Conservation (phyloP, 2,888 invertebrate species). For the Orchestes rusci region DNA sequence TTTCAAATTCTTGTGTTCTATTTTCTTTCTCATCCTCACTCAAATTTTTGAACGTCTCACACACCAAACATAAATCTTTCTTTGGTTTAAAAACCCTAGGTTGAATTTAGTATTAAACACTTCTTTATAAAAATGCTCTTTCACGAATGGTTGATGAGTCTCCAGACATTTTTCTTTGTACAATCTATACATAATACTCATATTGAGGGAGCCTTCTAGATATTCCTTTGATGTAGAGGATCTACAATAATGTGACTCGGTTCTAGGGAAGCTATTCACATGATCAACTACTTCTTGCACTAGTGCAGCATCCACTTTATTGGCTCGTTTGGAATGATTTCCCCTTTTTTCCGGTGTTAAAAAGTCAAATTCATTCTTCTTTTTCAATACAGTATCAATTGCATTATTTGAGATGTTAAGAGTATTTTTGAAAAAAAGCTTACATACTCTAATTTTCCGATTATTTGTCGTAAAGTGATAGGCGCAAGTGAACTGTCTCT, state of each 20-base stretch:
- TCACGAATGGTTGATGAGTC: not conserved
- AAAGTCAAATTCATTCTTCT: slow-evolving; percentile 1
- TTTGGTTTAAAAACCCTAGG: slow-evolving; percentile 4
- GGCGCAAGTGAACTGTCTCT: slow-evolving; percentile 4
- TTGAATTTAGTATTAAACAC: slow-evolving; percentile 6
- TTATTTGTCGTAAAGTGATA: slow-evolving; percentile 1
- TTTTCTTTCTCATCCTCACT: not conserved
- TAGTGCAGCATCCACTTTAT: not conserved
- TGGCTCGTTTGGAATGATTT: slow-evolving; percentile 1
- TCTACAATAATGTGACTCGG: slow-evolving; percentile 2
- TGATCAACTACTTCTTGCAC: not conserved
- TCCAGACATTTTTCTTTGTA: slow-evolving; percentile 3
- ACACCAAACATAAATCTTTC: slow-evolving; percentile 2
- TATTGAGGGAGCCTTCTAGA: slow-evolving; percentile 2
- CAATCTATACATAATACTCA: slow-evolving; percentile 2
- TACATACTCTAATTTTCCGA: slow-evolving; percentile 6
- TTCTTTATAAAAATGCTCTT: not conserved
- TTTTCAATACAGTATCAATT: slow-evolving; percentile 5
- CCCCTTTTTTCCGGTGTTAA: slow-evolving; percentile 1
- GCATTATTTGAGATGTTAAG: not conserved
- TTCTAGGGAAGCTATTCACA: slow-evolving; percentile 5
- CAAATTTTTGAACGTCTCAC: slow-evolving; percentile 1
- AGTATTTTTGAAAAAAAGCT: slow-evolving; percentile 1
- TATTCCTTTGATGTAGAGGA: not conserved
- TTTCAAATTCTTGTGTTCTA: not conserved